Base-by-base conservation (phyloP, 2,797 vertebrate species). In the Neosilurus hyrtlii region DNA sequence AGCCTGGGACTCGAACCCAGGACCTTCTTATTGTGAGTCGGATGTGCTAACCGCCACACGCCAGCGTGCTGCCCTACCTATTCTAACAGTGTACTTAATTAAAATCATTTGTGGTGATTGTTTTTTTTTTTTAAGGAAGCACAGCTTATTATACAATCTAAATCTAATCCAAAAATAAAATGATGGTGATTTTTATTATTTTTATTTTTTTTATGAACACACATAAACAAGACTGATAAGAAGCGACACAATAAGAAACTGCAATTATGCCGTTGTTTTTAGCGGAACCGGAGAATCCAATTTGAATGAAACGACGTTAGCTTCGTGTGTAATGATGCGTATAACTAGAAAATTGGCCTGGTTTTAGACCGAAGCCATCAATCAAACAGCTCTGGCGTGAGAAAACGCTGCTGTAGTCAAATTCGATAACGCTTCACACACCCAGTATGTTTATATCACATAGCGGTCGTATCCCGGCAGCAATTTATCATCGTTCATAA, bases 281-380 rank as follows among this genome's bases (percentile, higher is more conserved):
- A 74, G 71, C 52, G 18, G 71, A 54, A 56, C 24, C 52, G 7
- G 78, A 78, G 43, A 86, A 83, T 78, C 43, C 6, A 75, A 85
- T 72, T 67, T 54, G 15, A 62, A n/a, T 51, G 61, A 26, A 81
- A 73, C 26, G 35, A 68, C 67, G 59, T 73, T 72, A 72, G 57
- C 66, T 76, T 66, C 63, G 37, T 24, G 51, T 9, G 30, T 37
- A 67, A 49, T n/a, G 72, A 66, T 57, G 66, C 59, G 18, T 22
- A 56, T 71, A 72, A 73, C 78, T 54, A 71, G 73, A 70, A 83
- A 79, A 83, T 70, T 67, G 37, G 18, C 37, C 35, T 68, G 20
- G 14, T 43, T 66, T 62, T 22, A 76, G 57, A 43, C n/a, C 57
- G 12, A 75, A 26, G 54, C 35, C 59, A 63, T 62, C 75, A 77